Evolutionary conservation across 2,888 invertebrate genomes (phyloP).

Genomic region (Linyphia triangularis): DNA sequence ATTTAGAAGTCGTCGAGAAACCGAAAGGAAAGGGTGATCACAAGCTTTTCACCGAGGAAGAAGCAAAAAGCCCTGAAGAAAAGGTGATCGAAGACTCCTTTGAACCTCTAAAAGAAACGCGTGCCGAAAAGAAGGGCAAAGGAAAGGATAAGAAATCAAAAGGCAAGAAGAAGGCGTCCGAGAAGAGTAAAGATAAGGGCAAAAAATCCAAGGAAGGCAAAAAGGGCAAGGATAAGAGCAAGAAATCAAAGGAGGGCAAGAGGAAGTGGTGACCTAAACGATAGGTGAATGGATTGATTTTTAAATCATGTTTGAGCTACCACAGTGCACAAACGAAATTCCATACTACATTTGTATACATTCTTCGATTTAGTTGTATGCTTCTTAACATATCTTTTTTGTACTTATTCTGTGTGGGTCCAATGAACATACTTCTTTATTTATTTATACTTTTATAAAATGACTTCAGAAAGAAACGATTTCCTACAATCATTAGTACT

Average conservation of each 20-base stretch:
- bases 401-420: slow-evolving; percentile 23
- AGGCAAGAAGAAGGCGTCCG: slow-evolving; percentile 47
- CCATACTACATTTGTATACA: slow-evolving; percentile 37
- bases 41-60: slow-evolving; percentile 48
- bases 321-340: slow-evolving; percentile 11
- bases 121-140: slow-evolving; percentile 23
- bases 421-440: neutral
- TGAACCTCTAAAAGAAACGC: slow-evolving; percentile 43
- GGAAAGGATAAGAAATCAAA: slow-evolving; percentile 47
- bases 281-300: slow-evolving; percentile 2
- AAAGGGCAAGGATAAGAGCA: slow-evolving; percentile 24
- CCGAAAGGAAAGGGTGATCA: slow-evolving; percentile 32
- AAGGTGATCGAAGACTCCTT: slow-evolving; percentile 67
- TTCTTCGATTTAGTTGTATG: slow-evolving; percentile 13
- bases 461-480: too few relatives aligned
- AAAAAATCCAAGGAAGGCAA: slow-evolving; percentile 40
- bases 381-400: slow-evolving; percentile 11
- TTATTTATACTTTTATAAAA: neutral
- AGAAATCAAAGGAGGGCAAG: slow-evolving; percentile 55
- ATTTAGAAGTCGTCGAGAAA: slow-evolving; percentile 7
- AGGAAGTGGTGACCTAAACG: slow-evolving; percentile 21
- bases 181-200: slow-evolving; percentile 40
- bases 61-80: slow-evolving; percentile 24
- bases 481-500: too few relatives aligned
- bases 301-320: slow-evolving; percentile 4